Evolutionary conservation across 1,140 invertebrate species (phyloP).

Genomic region (Sesamia nonagrioides): DNA sequence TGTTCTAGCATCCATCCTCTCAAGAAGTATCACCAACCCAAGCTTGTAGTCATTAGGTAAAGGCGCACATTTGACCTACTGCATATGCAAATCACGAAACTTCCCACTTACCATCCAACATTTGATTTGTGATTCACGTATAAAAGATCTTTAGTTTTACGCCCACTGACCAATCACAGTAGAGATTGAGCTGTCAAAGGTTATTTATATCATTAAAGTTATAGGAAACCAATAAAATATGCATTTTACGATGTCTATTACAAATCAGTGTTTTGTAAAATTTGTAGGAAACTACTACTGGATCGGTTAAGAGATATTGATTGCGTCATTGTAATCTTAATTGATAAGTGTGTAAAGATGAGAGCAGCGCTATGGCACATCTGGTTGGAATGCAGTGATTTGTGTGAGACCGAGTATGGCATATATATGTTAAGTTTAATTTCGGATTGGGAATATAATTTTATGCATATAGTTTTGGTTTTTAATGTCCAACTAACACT

Average conservation of each 20-base stretch:
- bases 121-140: constrained; percentile 36
- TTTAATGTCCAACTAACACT: neutral
- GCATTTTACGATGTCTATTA: constrained; percentile 29
- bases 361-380: neutral
- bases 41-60: neutral
- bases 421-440: neutral
- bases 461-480: constrained; percentile 1
- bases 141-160: constrained; percentile 38
- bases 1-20: neutral
- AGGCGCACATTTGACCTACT: neutral
- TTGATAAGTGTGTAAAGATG: constrained; percentile 36
- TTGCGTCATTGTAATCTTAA: constrained; percentile 38
- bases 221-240: constrained; percentile 32
- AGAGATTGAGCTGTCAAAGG: constrained; percentile 30
- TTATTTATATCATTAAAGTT: constrained; percentile 24
- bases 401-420: constrained; percentile 17
- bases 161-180: constrained; percentile 42
- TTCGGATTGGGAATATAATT: constrained; percentile 11
- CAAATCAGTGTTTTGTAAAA: constrained; percentile 36
- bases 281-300: constrained; percentile 47
- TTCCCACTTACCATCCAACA: constrained; percentile 31
- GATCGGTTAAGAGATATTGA: constrained; percentile 20
- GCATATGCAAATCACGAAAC: constrained; percentile 25
- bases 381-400: neutral
- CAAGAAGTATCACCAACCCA: neutral